Percentiles rank a stretch among this genome's conserved stretches.
Conservation (phyloP, 2,797 vertebrate species). For the Gymnothorax javanicus region DNA sequence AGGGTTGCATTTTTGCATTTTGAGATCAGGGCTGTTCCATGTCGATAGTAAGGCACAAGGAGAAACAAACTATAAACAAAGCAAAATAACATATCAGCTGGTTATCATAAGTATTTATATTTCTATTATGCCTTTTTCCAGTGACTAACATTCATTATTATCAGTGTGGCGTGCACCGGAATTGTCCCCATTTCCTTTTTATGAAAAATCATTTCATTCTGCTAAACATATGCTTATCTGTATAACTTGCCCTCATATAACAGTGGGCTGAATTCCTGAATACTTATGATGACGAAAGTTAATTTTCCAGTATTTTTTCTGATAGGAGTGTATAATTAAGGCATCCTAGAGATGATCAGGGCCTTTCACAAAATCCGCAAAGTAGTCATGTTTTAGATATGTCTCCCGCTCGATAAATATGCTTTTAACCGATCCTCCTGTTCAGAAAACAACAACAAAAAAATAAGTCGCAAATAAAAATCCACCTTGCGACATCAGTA, state of each 20-base stretch:
- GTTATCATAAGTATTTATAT: background rate
- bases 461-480: background rate
- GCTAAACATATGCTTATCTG: background rate
- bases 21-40: background rate
- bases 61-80: background rate
- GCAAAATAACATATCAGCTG: background rate
- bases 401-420: background rate
- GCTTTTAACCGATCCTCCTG: background rate
- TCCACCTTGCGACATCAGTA: background rate
- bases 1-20: background rate
- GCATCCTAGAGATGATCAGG: background rate
- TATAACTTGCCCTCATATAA: background rate
- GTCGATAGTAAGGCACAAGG: background rate
- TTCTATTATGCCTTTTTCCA: background rate
- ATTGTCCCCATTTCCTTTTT: background rate
- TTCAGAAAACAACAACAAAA: background rate
- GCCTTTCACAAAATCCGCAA: background rate
- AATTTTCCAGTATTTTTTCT: background rate
- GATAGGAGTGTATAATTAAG: background rate
- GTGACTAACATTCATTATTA: background rate
- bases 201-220: background rate
- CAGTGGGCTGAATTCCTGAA: background rate
- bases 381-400: background rate
- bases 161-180: background rate
- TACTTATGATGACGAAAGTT: background rate